phyloP scores from a whole-genome alignment of 2,797 vertebrate species.

The Helarctos malayanus region DNA sequence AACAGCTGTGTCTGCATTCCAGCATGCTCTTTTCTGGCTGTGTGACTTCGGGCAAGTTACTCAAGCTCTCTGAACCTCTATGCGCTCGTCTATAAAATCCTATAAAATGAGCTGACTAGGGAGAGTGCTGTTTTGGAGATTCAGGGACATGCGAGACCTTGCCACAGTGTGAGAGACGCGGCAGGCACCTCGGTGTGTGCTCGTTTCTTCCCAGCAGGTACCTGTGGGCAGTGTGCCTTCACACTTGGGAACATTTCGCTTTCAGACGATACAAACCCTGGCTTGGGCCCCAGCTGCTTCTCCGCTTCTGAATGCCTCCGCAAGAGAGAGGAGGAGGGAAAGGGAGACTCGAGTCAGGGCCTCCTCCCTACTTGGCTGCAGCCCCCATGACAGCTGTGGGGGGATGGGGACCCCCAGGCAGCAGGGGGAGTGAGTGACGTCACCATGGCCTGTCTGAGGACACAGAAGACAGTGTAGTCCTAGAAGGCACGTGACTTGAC shows the following conservation, averaged over 20 bases:
- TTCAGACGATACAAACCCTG: not conserved
- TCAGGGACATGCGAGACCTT: not conserved
- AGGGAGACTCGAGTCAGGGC: not conserved
- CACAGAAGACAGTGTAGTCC: not conserved
- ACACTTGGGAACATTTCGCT: not conserved
- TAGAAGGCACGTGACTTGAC: not conserved
- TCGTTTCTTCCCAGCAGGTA: no score
- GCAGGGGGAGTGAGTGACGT: not conserved
- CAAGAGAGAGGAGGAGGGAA: not conserved
- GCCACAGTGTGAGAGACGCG: not conserved
- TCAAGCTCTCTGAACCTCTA: not conserved
- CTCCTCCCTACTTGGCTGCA: not conserved
- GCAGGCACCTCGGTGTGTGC: not conserved
- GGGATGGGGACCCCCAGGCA: not conserved
- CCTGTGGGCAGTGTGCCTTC: not conserved
- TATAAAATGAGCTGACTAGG: not conserved
- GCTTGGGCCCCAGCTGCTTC: not conserved
- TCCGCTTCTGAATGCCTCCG: not conserved
- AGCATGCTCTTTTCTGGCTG: not conserved
- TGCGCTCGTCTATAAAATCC: not conserved
- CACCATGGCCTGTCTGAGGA: not conserved
- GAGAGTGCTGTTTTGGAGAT: not conserved
- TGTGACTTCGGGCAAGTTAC: not conserved
- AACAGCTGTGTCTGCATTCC: not conserved
- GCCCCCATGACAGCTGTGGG: not conserved